Percentiles rank a stretch among this genome's conserved stretches.
These are phyloP conservation scores for Smithornis capensis DNA, from an alignment of 2,113 vertebrate species.

Conservation along the genomic window DNA sequence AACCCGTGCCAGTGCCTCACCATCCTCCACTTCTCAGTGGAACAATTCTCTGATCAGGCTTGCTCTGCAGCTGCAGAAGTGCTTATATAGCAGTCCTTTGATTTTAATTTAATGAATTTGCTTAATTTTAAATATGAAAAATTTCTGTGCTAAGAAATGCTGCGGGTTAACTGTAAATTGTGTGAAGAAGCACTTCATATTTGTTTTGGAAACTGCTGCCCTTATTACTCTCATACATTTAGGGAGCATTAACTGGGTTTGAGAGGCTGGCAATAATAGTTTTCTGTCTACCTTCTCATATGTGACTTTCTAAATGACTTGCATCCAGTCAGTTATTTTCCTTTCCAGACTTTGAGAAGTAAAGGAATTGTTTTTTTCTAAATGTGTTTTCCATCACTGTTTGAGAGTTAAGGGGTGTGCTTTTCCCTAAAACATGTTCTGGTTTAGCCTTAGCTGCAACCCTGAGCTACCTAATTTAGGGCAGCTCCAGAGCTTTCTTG, in stretches of 20 bases:
- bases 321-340: not conserved
- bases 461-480: not conserved
- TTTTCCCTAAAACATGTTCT: not conserved
- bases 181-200: not conserved
- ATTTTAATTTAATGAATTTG: not conserved
- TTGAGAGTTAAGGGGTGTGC: not conserved
- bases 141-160: not conserved
- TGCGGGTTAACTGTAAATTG: not conserved
- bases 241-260: not conserved
- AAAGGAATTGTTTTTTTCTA: not conserved
- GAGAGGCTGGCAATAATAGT: not conserved
- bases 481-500: not conserved
- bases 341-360: not conserved
- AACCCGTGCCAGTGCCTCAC: not conserved
- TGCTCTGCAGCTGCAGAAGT: conserved; percentile 19
- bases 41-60: not conserved
- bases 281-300: not conserved
- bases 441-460: not conserved
- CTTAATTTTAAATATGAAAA: not conserved
- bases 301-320: not conserved
- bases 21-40: not conserved
- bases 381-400: not conserved
- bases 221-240: not conserved
- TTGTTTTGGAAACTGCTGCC: not conserved
- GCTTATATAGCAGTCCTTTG: not conserved